A percentile compares a stretch with the other conserved stretches of the same genome.
These are phyloP conservation scores for Arenaria interpres DNA, from an alignment of 2,113 vertebrate genomes.

Conservation along the genomic window DNA sequence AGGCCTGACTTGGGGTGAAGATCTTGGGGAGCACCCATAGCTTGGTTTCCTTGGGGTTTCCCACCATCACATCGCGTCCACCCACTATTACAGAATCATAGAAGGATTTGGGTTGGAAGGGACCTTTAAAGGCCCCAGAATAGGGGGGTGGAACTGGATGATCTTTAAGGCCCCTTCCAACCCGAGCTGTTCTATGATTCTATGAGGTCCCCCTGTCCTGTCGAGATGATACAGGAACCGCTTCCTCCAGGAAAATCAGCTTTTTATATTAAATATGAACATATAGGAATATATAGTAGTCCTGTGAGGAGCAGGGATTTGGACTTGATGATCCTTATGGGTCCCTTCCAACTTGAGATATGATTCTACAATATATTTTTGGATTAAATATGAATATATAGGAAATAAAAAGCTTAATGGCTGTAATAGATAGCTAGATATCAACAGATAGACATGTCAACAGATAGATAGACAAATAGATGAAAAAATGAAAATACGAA, in stretches of 20 bases:
- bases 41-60: not conserved
- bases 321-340: not conserved
- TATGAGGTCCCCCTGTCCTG: not conserved
- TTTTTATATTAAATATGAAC: not conserved
- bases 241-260: rapidly evolving
- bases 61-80: rapidly evolving
- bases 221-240: rapidly evolving
- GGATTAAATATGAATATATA: not conserved
- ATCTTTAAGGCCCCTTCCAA: too few relatives aligned
- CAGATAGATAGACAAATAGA: too few relatives aligned
- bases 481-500: not conserved
- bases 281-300: not conserved
- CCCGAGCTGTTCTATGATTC: too few relatives aligned
- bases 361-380: not conserved
- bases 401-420: not conserved
- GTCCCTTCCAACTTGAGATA: not conserved
- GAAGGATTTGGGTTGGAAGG: not conserved
- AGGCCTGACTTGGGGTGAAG: not conserved
- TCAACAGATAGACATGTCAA: not conserved
- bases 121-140: not conserved
- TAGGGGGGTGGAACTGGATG: too few relatives aligned
- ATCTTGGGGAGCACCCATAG: not conserved
- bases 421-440: not conserved
- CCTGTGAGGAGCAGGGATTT: not conserved
- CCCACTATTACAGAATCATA: rapidly evolving